Evolutionary conservation across 1,140 invertebrate species (phyloP), one percentile per base, ranked within the genome.

Genomic region (Drosophila watanabei): DNA sequence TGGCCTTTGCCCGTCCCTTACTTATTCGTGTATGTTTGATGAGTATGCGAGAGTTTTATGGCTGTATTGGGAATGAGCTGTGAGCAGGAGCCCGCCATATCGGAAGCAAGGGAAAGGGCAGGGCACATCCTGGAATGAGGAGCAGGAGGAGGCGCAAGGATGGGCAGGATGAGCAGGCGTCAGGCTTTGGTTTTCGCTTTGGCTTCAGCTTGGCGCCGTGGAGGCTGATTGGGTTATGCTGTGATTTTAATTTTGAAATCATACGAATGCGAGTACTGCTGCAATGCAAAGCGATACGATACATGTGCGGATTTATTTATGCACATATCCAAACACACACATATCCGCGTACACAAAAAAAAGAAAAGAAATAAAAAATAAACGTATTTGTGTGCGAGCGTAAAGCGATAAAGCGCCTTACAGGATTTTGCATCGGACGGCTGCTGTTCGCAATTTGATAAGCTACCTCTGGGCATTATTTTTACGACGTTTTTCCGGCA

Each of bases 191-290:
- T 51, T 58, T 49, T 77, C 54, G 59, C 62, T 59, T 75, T 52
- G 48, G 62, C 63, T 71, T 69, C 60, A 41, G 35, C n/a, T 64
- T 57, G 62, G 68, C 65, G 65, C 60, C 8, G 18, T 54, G 52
- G 45, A 68, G 69, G 68, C 59, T 88, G 86, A 88, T 88, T 88
- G 85, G 85, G 85, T 88, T 88, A 88, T 89, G 81, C 82, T 81
- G 86, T 88, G 85, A 88, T 88, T 88, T 88, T 90, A 88, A 88
- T 88, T 88, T 88, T 88, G 86, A 88, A 88, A 88, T 88, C 85
- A 88, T 90, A 90, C 81, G 75, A 72, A 63, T 78, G 63, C 41
- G 75, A 84, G 73, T 78, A 52, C 51, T 52, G 85, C 81, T 89
- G 81, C 78, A 84, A 68, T 89, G 72, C 72, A 84, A 71, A 71